These are phyloP conservation scores for Apis dorsata DNA, from an alignment of 1,140 invertebrate species.

Conservation along the genomic window DNA sequence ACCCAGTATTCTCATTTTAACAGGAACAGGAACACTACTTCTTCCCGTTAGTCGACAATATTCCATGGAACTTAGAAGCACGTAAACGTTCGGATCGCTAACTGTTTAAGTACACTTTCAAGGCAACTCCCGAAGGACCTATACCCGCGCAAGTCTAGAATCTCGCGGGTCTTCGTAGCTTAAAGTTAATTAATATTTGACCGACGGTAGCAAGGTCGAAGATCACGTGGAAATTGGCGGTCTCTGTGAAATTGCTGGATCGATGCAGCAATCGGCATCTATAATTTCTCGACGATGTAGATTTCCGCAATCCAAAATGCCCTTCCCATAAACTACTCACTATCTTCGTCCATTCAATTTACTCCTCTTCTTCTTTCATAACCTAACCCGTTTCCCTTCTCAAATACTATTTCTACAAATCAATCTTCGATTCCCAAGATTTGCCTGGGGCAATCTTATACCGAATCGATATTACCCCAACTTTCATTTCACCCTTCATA, in stretches of 20 bases:
- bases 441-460: slow-evolving; percentile 49
- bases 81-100: slow-evolving; percentile 35
- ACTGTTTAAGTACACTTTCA: slow-evolving; percentile 39
- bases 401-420: slow-evolving; percentile 18
- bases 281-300: slow-evolving; percentile 52
- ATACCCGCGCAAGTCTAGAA: slow-evolving; percentile 26
- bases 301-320: slow-evolving; percentile 26
- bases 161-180: slow-evolving; percentile 61
- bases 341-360: slow-evolving; percentile 24
- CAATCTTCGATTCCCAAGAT: slow-evolving; percentile 47
- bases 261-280: slow-evolving; percentile 61
- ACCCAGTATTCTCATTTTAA: neutral
- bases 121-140: slow-evolving; percentile 50
- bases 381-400: neutral
- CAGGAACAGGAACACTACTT: neutral
- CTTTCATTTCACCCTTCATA: slow-evolving; percentile 6
- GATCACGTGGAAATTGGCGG: slow-evolving; percentile 64
- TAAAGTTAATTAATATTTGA: slow-evolving; percentile 70
- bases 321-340: slow-evolving; percentile 30
- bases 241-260: slow-evolving; percentile 64
- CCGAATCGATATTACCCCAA: slow-evolving; percentile 54
- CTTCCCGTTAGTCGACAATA: neutral
- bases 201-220: slow-evolving; percentile 30
- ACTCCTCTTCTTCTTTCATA: neutral
- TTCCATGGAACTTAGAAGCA: neutral